Evolutionary conservation across 2,113 vertebrate species (phyloP).

Genomic region (Varanus salvator): DNA sequence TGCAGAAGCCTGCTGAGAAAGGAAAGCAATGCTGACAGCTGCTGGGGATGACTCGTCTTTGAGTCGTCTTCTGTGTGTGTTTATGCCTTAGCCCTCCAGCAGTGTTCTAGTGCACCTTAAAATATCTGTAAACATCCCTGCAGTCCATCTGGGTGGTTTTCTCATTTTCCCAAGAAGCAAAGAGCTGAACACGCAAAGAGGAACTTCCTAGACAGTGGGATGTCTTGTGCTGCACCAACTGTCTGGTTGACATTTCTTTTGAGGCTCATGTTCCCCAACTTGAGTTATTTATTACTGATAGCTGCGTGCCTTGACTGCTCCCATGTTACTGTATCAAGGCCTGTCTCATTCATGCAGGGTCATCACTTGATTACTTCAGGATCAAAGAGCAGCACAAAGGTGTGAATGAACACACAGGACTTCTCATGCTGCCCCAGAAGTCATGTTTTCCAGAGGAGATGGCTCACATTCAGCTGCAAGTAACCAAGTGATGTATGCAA

Average conservation of each 20-base stretch:
- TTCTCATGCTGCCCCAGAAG: neutral
- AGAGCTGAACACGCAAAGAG: neutral
- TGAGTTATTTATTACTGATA: neutral
- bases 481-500: neutral
- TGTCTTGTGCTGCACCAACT: neutral
- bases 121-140: neutral
- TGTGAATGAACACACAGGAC: neutral
- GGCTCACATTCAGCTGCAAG: neutral
- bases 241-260: neutral
- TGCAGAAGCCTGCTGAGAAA: rapidly evolving
- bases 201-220: neutral
- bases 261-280: neutral
- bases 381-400: neutral
- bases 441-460: neutral
- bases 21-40: neutral
- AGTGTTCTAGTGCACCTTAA: neutral
- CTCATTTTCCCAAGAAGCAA: neutral
- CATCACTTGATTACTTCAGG: neutral
- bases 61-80: neutral
- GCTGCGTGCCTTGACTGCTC: neutral
- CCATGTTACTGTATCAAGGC: neutral
- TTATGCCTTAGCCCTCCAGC: neutral
- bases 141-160: neutral
- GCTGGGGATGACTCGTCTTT: neutral
- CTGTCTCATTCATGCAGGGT: neutral